Evolutionary conservation across 2,888 invertebrate species (phyloP), one percentile per base, ranked within the genome.

Genomic region (Drosophila monieri): DNA sequence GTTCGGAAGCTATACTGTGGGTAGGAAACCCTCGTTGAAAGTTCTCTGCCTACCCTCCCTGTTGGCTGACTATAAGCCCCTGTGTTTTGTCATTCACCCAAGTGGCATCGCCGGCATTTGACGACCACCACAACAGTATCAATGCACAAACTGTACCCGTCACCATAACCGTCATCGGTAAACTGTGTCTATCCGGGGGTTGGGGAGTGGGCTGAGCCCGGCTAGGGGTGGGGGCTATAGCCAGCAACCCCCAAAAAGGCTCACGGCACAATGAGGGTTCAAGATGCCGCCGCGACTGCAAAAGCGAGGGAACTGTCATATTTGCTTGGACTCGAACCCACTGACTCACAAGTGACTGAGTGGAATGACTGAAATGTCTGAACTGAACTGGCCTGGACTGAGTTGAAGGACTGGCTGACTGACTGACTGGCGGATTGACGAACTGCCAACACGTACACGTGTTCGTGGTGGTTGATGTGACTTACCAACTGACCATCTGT

Each of bases 401-500:
- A 43, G 14, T 48, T 74, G 62, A 57, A 48, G 55, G 77, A 66
- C 52, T 64, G 74, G 69, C n/a, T 61, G 74, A 57, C 53, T 72
- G 62, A 62, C 62, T 52, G 49, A 48, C 32, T 55, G 55, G 37
- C 39, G 18, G 43, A 46, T 41, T 65, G 60, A 78, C 77, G 60
- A 76, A 74, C 74, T 69, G 79, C 48, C 77, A 65, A 59, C 76
- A 71, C 76, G 76, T 71, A 67, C 65, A 52, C 47, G 59, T 68
- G 54, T 54, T 58, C 64, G 65, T 74, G 85, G 78, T 83, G 85
- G 78, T 78, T 80, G 86, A 80, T 80, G 71, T 80, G 86, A 84
- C 84, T 86, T 85, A 81, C 80, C 81, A 80, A 85, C 88, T 89
- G 89, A 89, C 89, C 89, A 89, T 89, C 89, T 89, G 89, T 89